Conservation (phyloP, 2,113 vertebrate genomes). For the Sander vitreus region DNA sequence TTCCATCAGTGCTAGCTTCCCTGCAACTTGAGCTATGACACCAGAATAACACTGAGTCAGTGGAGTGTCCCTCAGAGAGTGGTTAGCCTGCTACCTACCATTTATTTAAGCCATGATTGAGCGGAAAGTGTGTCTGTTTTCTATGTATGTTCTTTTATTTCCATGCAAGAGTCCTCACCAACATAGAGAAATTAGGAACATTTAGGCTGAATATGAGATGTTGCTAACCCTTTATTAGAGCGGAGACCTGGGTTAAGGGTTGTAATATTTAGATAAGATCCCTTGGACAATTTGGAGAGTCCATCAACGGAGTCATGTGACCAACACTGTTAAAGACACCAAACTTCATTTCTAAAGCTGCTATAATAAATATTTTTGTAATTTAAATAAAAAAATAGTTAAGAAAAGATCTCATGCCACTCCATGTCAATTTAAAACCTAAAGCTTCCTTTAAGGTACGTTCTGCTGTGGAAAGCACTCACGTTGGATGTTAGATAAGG, state of each 20-base stretch:
- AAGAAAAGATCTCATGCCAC: not conserved
- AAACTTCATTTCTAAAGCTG: not conserved
- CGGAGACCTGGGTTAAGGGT: not conserved
- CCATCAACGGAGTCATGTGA: not conserved
- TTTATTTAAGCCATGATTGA: conserved; percentile 56
- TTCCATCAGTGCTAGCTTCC: conserved; percentile 67
- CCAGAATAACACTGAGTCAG: conserved; percentile 78
- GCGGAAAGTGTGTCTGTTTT: conserved; percentile 49
- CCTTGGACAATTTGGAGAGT: not conserved
- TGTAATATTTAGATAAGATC: not conserved
- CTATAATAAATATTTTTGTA: not conserved
- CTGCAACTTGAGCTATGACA: conserved; percentile 45
- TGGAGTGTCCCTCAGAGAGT: conserved; percentile 58
- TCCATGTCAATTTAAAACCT: not conserved
- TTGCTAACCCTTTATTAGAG: not conserved
- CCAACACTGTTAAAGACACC: not conserved
- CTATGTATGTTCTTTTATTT: conserved; percentile 30
- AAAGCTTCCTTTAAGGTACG: not conserved
- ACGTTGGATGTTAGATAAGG: conserved; percentile 14
- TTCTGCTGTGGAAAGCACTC: not conserved
- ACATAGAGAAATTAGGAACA: not conserved
- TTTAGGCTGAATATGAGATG: conserved; percentile 2
- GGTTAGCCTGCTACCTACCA: conserved; percentile 55
- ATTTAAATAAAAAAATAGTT: not conserved
- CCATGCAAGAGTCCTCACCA: not conserved